Conservation (phyloP, 2,797 vertebrate species). For the Esox masquinongy region DNA sequence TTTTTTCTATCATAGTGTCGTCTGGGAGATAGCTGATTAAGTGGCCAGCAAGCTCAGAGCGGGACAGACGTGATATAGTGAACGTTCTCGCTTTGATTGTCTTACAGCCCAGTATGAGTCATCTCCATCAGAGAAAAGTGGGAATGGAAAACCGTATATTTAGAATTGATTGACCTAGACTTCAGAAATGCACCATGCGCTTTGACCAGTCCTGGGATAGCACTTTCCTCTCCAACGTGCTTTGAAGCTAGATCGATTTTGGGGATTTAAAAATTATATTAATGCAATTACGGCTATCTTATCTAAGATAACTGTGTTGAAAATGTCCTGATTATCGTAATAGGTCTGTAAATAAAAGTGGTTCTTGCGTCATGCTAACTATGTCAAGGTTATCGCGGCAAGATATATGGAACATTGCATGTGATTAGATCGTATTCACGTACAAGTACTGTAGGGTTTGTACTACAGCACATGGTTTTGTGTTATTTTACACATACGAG, state of each 20-base stretch:
- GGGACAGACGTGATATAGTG: slow-evolving; percentile 44
- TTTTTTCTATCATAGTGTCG: slow-evolving; percentile 6
- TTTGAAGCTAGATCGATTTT: neutral
- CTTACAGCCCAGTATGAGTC: neutral
- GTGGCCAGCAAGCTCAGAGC: slow-evolving; percentile 27
- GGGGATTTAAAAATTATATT: neutral
- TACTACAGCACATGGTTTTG: neutral
- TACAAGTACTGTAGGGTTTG: neutral
- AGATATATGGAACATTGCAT: neutral
- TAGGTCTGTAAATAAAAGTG: neutral
- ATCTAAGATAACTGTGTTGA: neutral
- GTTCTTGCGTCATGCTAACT: slow-evolving; percentile 14
- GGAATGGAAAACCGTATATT: neutral
- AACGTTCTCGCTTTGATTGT: slow-evolving; percentile 20
- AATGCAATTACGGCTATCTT: neutral
- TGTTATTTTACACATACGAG: neutral
- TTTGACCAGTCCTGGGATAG: neutral
- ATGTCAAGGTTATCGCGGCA: slow-evolving; percentile 12
- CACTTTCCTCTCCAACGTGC: neutral
- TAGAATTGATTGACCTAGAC: neutral
- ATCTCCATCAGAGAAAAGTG: neutral
- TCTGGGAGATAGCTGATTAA: slow-evolving; percentile 16
- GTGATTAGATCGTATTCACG: too few species aligned
- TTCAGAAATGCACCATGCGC: neutral
- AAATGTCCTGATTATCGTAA: slow-evolving; percentile 1